phyloP scores from a whole-genome alignment of 2,888 invertebrate species.

The Drosophila helvetica region DNA sequence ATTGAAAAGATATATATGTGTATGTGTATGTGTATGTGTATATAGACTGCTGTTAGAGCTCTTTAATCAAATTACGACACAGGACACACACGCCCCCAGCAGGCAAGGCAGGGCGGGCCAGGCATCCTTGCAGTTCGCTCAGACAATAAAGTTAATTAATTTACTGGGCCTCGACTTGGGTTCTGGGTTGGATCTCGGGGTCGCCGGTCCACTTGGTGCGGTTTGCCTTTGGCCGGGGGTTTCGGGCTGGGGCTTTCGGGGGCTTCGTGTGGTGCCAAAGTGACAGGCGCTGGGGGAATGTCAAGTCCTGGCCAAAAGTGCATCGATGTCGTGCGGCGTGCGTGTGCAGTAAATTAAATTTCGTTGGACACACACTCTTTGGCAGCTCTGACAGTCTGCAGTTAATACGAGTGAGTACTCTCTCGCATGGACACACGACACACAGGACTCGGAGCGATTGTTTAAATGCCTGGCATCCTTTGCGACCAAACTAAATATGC shows the following conservation, averaged over 20 bases:
- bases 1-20: not conserved
- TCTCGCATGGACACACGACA: not conserved
- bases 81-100: slow-evolving; percentile 11
- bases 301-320: slow-evolving; percentile 15
- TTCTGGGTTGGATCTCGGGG: slow-evolving; percentile 13
- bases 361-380: slow-evolving; percentile 40
- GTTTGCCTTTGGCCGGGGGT: not conserved
- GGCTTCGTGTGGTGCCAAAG: slow-evolving; percentile 7
- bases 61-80: slow-evolving; percentile 66
- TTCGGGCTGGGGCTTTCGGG: not conserved
- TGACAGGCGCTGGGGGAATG: slow-evolving; percentile 31
- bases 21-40: not conserved
- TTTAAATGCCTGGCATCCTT: slow-evolving; percentile 31
- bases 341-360: slow-evolving; percentile 64
- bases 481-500: slow-evolving; percentile 57
- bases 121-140: slow-evolving; percentile 19
- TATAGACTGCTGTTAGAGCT: slow-evolving; percentile 52
- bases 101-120: not conserved
- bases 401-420: slow-evolving; percentile 51
- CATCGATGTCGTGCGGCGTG: slow-evolving; percentile 4
- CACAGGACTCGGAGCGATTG: slow-evolving; percentile 24
- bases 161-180: slow-evolving; percentile 28
- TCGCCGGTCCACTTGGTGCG: slow-evolving; percentile 15
- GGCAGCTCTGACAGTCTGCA: slow-evolving; percentile 50
- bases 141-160: slow-evolving; percentile 74